Evolutionary conservation across 2,113 vertebrate species (phyloP).

Genomic region (Leptocoma aspasia): DNA sequence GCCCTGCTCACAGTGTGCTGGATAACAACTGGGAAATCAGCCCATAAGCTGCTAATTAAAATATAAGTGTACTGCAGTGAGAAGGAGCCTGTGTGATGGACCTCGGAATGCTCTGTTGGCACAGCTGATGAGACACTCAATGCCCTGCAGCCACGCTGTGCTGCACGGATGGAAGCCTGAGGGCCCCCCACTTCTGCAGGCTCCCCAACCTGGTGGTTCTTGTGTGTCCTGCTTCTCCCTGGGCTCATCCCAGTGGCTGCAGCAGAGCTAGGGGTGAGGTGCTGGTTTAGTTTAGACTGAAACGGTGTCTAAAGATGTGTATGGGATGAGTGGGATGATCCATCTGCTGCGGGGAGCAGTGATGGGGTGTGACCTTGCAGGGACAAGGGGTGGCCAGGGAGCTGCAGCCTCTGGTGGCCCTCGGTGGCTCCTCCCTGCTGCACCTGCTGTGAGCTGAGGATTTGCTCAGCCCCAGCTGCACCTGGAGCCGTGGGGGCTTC

Average conservation of each 20-base stretch:
- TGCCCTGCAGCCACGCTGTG: not conserved
- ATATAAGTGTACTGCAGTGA: not conserved
- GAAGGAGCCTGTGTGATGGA: not conserved
- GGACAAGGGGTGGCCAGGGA: not conserved
- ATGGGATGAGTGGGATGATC: rapidly evolving
- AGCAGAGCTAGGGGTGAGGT: not conserved
- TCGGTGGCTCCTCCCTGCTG: rapidly evolving
- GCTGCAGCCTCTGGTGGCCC: not conserved
- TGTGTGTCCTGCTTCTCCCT: not conserved
- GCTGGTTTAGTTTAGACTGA: not conserved
- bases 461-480: not conserved
- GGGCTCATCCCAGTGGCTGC: rapidly evolving
- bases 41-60: slow-evolving; percentile 4
- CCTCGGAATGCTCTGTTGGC: not conserved
- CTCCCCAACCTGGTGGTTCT: rapidly evolving
- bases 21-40: not conserved
- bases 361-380: rapidly evolving
- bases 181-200: not conserved
- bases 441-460: not conserved
- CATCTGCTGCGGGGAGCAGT: not conserved
- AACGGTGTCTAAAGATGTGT: not conserved
- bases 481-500: not conserved
- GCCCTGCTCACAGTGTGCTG: not conserved
- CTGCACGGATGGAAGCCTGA: rapidly evolving
- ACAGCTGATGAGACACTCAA: not conserved